Evolutionary conservation across 2,888 invertebrate genomes (phyloP).

Genomic region (Lasioglossum zephyrum): DNA sequence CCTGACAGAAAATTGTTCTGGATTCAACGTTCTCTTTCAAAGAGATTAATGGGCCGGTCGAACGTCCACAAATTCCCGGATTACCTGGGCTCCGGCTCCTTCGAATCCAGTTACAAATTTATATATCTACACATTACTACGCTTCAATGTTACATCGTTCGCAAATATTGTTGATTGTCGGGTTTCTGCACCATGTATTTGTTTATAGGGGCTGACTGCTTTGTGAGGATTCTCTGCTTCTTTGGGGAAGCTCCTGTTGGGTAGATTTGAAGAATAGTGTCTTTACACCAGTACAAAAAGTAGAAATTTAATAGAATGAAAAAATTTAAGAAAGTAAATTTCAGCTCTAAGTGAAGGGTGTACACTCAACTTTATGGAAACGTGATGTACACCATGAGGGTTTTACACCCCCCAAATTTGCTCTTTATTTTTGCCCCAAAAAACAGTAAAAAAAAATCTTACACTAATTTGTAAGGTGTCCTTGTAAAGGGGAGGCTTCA

Average conservation of each 20-base stretch:
- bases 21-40: neutral
- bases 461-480: neutral
- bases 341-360: too few relatives aligned
- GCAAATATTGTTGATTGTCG: neutral
- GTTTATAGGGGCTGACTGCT: neutral
- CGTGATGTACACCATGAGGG: too few relatives aligned
- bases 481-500: neutral
- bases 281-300: too few relatives aligned
- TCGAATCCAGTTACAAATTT: neutral
- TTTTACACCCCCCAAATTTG: too few relatives aligned
- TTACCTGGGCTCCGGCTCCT: neutral
- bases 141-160: neutral
- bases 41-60: neutral
- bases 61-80: conserved; percentile 11
- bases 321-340: too few relatives aligned
- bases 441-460: neutral
- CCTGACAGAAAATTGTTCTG: conserved; percentile 9
- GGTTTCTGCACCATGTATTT: neutral
- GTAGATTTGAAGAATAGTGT: too few relatives aligned
- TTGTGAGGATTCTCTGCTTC: too few relatives aligned
- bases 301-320: too few relatives aligned
- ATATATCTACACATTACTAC: neutral
- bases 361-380: too few relatives aligned
- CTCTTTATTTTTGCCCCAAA: too few relatives aligned
- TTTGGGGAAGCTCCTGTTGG: too few relatives aligned